Evolutionary conservation across 2,888 invertebrate genomes (phyloP).

Genomic region (Drosophila prolongata): DNA sequence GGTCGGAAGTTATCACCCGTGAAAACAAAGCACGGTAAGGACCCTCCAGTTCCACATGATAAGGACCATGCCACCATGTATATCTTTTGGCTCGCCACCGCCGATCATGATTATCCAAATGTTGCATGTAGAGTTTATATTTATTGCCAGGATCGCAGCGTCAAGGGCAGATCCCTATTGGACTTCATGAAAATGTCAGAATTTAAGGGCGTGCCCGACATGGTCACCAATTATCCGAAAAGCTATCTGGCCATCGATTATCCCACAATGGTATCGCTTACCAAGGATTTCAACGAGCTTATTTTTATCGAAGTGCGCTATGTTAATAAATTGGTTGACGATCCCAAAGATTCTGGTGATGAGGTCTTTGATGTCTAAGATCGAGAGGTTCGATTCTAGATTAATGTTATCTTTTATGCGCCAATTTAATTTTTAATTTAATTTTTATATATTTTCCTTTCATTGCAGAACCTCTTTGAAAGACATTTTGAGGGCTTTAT

Average conservation of each 20-base stretch:
- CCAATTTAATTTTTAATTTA: background rate
- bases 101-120: background rate
- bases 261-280: conserved; percentile 2
- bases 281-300: conserved; percentile 16
- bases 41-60: no score
- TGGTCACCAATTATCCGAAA: background rate
- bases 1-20: no score
- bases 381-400: background rate
- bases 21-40: no score
- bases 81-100: conserved; percentile 30
- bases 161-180: background rate
- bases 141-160: background rate
- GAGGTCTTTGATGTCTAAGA: background rate
- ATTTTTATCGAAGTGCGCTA: conserved; percentile 14
- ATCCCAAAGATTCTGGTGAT: background rate
- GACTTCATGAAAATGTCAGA: conserved; percentile 5
- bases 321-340: background rate
- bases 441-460: background rate
- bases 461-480: background rate
- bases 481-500: background rate
- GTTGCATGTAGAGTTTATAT: conserved; percentile 1
- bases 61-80: background rate
- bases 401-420: no score
- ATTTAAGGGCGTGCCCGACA: background rate
- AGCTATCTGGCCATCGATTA: conserved; percentile 24